Evolutionary conservation across 1,140 invertebrate genomes (phyloP).

Genomic region (Papilio polytes): DNA sequence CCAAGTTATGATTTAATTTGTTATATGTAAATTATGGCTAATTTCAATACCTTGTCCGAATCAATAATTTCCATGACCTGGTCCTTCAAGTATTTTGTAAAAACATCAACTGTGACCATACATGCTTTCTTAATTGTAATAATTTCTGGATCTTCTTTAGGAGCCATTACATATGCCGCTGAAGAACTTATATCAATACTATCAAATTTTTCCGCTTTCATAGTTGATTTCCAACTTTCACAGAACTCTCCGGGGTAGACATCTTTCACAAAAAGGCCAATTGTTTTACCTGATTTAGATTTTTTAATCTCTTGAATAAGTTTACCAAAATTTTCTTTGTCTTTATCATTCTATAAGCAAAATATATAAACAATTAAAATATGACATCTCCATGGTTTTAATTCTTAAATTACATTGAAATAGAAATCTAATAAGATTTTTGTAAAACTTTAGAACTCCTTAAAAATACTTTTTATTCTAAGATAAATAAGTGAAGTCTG

Average conservation of each 20-base stretch:
- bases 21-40: background rate
- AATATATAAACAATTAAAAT: background rate
- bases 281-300: conserved; percentile 94
- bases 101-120: conserved; percentile 96
- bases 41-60: conserved; percentile 92
- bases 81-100: conserved; percentile 98
- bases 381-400: background rate
- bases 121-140: conserved; percentile 97
- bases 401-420: background rate
- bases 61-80: conserved; percentile 99
- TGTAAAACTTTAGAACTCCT: background rate
- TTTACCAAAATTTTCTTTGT: conserved; percentile 96
- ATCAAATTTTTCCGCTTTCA: conserved; percentile 92
- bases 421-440: background rate
- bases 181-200: conserved; percentile 94
- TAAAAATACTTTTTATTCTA: background rate
- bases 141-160: conserved; percentile 98
- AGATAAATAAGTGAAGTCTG: background rate
- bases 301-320: conserved; percentile 93
- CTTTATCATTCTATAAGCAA: conserved; percentile 94
- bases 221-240: conserved; percentile 93
- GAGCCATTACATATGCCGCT: conserved; percentile 94
- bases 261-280: conserved; percentile 98
- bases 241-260: conserved; percentile 97
- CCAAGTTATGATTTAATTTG: background rate